Conservation (phyloP, 2,113 vertebrate species). For the Bolborhynchus lineola region DNA sequence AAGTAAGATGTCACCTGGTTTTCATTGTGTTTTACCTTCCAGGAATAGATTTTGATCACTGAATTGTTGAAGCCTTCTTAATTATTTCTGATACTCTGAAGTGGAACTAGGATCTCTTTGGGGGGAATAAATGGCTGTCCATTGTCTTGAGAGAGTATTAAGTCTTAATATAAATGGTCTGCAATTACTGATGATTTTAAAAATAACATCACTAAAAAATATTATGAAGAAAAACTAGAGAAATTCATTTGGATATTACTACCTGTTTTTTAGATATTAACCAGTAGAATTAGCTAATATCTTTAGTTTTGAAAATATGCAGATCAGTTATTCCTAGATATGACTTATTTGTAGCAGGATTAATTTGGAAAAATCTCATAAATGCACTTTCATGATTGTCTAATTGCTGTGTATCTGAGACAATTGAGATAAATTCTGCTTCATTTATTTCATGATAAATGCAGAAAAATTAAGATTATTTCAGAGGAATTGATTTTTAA, state of each 20-base stretch:
- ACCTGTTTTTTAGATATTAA: background rate
- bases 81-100: slow-evolving; percentile 64
- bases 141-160: background rate
- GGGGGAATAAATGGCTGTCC: slow-evolving; percentile 28
- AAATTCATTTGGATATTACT: background rate
- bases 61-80: slow-evolving; percentile 50
- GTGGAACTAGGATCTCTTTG: slow-evolving; percentile 18
- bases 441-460: slow-evolving; percentile 48
- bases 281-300: background rate
- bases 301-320: background rate
- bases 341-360: background rate
- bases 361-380: slow-evolving; percentile 21
- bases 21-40: slow-evolving; percentile 64
- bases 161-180: background rate
- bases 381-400: background rate
- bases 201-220: background rate
- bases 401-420: slow-evolving; percentile 17
- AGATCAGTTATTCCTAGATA: background rate
- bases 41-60: slow-evolving; percentile 58
- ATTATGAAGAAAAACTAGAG: background rate
- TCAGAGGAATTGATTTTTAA: slow-evolving; percentile 42
- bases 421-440: slow-evolving; percentile 32
- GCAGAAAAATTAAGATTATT: slow-evolving; percentile 37
- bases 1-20: slow-evolving; percentile 71
- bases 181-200: background rate